Evolutionary conservation across 2,888 invertebrate species (phyloP).

Genomic region (Auanema freiburgensis): DNA sequence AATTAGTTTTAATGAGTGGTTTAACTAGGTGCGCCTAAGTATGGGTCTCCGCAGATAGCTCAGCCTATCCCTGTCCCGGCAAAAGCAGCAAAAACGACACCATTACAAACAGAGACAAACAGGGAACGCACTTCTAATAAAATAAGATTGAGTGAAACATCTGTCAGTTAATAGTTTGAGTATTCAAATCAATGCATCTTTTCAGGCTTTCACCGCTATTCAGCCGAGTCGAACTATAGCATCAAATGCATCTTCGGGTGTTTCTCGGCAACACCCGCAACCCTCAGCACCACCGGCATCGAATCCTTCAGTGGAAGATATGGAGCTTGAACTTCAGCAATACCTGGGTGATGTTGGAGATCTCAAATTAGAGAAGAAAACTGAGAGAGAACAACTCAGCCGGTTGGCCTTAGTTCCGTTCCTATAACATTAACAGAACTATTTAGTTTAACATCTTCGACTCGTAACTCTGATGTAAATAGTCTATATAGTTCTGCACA

Average conservation of each 20-base stretch:
- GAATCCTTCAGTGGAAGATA: not conserved
- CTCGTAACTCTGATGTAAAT: not conserved
- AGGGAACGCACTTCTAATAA: conserved; percentile 9
- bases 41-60: conserved; percentile 9
- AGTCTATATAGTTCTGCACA: not conserved
- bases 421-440: too few species aligned
- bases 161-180: conserved; percentile 8
- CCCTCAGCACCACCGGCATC: not conserved
- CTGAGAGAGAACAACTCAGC: not conserved
- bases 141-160: conserved; percentile 16
- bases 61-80: conserved; percentile 15
- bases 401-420: too few species aligned
- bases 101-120: not conserved
- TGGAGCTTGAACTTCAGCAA: not conserved
- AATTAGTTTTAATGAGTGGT: too few species aligned
- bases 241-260: not conserved
- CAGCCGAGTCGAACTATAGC: conserved; percentile 15
- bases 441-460: not conserved
- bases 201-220: conserved; percentile 24
- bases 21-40: too few species aligned
- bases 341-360: too few species aligned
- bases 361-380: too few species aligned
- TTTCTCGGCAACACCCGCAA: not conserved
- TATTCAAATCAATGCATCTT: not conserved
- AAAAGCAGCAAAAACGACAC: conserved; percentile 1